These are phyloP conservation scores for Patella depressa DNA, from an alignment of 2,888 invertebrate genomes.

Conservation along the genomic window DNA sequence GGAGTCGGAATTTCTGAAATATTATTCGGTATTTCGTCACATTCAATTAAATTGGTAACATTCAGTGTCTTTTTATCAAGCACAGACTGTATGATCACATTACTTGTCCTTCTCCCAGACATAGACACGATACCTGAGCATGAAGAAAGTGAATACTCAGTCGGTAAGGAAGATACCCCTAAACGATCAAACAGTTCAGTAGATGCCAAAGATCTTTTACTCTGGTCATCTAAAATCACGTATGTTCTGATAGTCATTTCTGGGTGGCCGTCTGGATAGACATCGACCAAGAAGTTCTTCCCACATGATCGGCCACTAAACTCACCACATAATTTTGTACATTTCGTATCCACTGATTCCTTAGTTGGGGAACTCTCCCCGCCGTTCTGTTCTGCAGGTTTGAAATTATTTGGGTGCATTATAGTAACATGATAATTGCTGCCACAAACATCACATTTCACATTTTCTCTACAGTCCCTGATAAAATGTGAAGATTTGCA, in stretches of 20 bases:
- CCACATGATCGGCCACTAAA: conserved; percentile 25
- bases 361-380: conserved; percentile 11
- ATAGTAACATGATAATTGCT: conserved; percentile 29
- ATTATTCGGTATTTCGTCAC: conserved; percentile 17
- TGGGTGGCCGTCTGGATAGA: conserved; percentile 19
- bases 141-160: conserved; percentile 26
- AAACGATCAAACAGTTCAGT: conserved; percentile 26
- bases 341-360: conserved; percentile 5
- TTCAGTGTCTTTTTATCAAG: background rate
- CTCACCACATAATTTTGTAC: conserved; percentile 20
- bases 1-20: too few species aligned
- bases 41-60: conserved; percentile 9
- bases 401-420: conserved; percentile 20
- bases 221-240: conserved; percentile 34
- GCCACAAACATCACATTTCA: conserved; percentile 33
- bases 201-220: conserved; percentile 27
- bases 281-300: conserved; percentile 17
- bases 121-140: conserved; percentile 29
- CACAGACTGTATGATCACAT: conserved; percentile 24
- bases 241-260: conserved; percentile 19
- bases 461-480: conserved; percentile 18
- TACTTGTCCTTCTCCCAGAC: conserved; percentile 22
- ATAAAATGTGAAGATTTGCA: conserved; percentile 23
- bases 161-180: background rate
- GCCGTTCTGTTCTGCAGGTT: background rate